phyloP scores from a whole-genome alignment of 2,113 vertebrate genomes.

The Eleginops maclovinus region DNA sequence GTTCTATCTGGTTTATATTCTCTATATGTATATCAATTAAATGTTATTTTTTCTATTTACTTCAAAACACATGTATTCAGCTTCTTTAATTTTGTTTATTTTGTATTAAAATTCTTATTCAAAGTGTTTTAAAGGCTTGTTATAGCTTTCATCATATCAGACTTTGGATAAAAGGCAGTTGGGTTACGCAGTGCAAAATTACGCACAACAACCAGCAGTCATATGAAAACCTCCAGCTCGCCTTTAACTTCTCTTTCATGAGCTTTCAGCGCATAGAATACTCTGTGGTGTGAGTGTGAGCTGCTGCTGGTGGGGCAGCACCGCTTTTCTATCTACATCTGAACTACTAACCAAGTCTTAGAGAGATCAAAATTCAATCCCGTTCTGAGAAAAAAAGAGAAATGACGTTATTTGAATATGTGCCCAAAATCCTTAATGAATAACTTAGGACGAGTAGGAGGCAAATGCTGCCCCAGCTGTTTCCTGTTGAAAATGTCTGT shows the following conservation, averaged over 20 bases:
- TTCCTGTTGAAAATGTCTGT: slow-evolving; percentile 99
- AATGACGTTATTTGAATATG: slow-evolving; percentile 99
- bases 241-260: slow-evolving; percentile 55
- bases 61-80: neutral
- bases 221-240: slow-evolving; percentile 38
- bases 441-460: slow-evolving; percentile 99
- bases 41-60: slow-evolving; percentile 12
- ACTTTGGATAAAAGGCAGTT: slow-evolving; percentile 38
- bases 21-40: neutral
- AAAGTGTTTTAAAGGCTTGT: slow-evolving; percentile 44
- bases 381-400: slow-evolving; percentile 85
- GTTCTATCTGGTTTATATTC: slow-evolving; percentile 2
- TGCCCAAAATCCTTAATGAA: slow-evolving; percentile 99
- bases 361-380: slow-evolving; percentile 84
- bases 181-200: slow-evolving; percentile 62
- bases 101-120: neutral
- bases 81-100: slow-evolving; percentile 27
- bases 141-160: slow-evolving; percentile 27
- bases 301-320: slow-evolving; percentile 51
- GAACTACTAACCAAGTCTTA: slow-evolving; percentile 75
- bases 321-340: slow-evolving; percentile 57
- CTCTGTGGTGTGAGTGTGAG: slow-evolving; percentile 38
- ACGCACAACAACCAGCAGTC: slow-evolving; percentile 50
- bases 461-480: slow-evolving; percentile 99
- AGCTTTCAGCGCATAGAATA: slow-evolving; percentile 40